Base-by-base conservation (phyloP, 2,113 vertebrate species). In the Saguinus imperator region DNA sequence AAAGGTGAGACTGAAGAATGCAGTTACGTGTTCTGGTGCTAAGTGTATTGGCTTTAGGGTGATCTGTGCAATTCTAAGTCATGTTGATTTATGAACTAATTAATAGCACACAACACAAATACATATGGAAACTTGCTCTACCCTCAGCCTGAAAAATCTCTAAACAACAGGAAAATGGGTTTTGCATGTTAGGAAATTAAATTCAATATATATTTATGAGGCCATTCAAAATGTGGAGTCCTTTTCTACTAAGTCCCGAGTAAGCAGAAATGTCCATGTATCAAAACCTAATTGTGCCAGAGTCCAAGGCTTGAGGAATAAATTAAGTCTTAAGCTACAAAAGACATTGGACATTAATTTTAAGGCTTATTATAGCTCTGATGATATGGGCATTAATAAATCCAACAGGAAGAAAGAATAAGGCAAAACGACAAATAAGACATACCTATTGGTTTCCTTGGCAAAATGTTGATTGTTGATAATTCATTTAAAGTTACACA, bases 121-220 rank as follows among this genome's bases (percentile, higher is more conserved):
- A 98, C 98, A 95, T 98, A 96, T 94, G 98, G 98, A 96, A 98
- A 98, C 96, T 92, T 92, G 73, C 72, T 96, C 73, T 98, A 94
- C 79, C 94, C 91, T 89, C 80, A 98, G 66, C 58, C 72, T 83
- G 68, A 96, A 96, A 98, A 97, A 72, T 85, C 97, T 96, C 97
- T 88, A 97, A 98, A 98, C 91, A 98, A 98, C 72, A 98, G 70
- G 94, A 98, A 98, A 98, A 98, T 98, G 97, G 97, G 89, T 98
- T 98, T 98, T 98, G 91, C 97, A 96, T 98, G 98, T 98, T 98
- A 98, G 98, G 98, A 98, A 98, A 98, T 98, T 98, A 98, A 99
- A 98, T 98, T 98, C 98, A 98, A 99, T 99, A 98, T 98, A 98
- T 99, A 99, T 99, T 99, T 99, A 99, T 99, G 98, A 99, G 97